These are phyloP conservation scores for Ormyrus thymus DNA, from an alignment of 2,888 invertebrate genomes.

Conservation along the genomic window DNA sequence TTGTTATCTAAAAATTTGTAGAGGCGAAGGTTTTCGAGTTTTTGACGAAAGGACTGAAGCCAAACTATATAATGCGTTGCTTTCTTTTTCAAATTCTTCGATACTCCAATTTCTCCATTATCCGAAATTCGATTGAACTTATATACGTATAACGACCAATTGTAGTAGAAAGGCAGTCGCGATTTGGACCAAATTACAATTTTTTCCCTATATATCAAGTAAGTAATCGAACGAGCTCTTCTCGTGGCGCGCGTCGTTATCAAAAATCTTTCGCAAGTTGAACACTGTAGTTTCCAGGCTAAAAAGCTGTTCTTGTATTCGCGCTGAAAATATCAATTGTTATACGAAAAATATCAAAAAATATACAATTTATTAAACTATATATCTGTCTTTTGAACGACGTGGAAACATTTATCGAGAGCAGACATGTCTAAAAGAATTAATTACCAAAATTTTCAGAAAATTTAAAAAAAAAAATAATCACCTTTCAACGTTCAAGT, in stretches of 20 bases:
- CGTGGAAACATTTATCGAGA: too few relatives aligned
- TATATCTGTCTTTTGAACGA: constrained; percentile 12
- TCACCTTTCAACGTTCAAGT: constrained; percentile 25
- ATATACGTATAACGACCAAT: constrained; percentile 55
- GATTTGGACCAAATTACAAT: constrained; percentile 62
- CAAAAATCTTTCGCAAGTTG: constrained; percentile 40
- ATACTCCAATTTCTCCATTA: constrained; percentile 52
- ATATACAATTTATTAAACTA: background rate
- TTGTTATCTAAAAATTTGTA: background rate
- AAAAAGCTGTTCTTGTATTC: constrained; percentile 10
- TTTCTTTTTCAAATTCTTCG: constrained; percentile 41
- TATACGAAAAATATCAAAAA: constrained; percentile 21
- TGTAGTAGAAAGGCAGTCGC: constrained; percentile 51
- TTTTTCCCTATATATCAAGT: constrained; percentile 51
- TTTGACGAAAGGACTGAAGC: constrained; percentile 33
- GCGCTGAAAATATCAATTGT: constrained; percentile 47
- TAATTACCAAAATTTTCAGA: background rate
- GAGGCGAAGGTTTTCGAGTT: constrained; percentile 19
- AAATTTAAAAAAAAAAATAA: constrained; percentile 14
- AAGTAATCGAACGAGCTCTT: constrained; percentile 37
- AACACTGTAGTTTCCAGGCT: constrained; percentile 31
- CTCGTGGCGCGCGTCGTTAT: constrained; percentile 41
- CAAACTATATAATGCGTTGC: constrained; percentile 1
- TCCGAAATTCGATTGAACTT: constrained; percentile 49
- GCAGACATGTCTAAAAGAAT: background rate